Base-by-base conservation (phyloP, 1,140 invertebrate species). In the Apolygus lucorum region DNA sequence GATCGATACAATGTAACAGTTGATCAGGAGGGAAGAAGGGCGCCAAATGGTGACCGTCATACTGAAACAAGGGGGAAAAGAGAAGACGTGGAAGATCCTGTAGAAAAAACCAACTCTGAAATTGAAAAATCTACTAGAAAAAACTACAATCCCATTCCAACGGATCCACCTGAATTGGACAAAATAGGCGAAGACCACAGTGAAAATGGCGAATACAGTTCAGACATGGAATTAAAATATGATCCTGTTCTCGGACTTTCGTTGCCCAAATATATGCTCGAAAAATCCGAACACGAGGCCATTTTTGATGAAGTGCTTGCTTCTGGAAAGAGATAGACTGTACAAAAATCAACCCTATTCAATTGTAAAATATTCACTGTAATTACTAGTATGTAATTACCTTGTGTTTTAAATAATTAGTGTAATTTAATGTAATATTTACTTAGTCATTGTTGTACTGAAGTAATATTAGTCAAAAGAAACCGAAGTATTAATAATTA, bases 181-280 rank as follows among this genome's bases (percentile, higher is more conserved):
- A 29, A n/a, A 1, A 69, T 73, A 2, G 64, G 68, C 0, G 71
- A 72, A 8, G 75, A 77, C 29, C 75, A 70, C 0, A 78, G 78
- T 17, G 76, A 79, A 0, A 78, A 82, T 22, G 82, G 81, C 4
- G 73, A 73, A 21, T 80, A 77, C 67, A 79, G 83, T 73, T 82
- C 83, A 14, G 87, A 89, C 74, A 88, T 87, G 0, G 79, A 81
- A 74, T 82, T 85, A 1, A 78, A 81, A 28, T 89, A 85, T 72
- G 86, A 87, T 72, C 84, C 84, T 68, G 73, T 78, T 21, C 80
- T 87, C 24, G 86, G 85, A 22, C 80, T 87, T 2, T 82, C 83
- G 17, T 77, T 90, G 49, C 88, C 88, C 0, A 82, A 81, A 69
- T 89, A 83, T 74, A 88, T 89, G 87, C 74, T 88, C 27, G 78